A percentile compares a stretch with the other conserved stretches of the same genome.
phyloP scores from a whole-genome alignment of 1,140 invertebrate genomes.

The Thrips palmi region DNA sequence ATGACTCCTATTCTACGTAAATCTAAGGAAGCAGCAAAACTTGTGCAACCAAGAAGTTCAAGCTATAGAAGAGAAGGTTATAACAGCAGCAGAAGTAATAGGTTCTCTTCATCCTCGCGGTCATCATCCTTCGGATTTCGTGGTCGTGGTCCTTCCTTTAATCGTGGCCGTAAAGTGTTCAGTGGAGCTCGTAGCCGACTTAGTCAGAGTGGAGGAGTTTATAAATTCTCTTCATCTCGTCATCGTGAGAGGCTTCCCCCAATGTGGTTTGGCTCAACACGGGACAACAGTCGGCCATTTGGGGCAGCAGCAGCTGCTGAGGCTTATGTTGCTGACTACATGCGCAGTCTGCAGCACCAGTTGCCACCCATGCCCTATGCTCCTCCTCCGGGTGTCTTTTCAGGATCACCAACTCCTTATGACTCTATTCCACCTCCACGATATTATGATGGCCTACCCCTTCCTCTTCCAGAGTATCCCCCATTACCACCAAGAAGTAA shows the following conservation, averaged over 20 bases:
- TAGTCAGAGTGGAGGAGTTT: conserved; percentile 23
- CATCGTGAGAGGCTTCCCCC: conserved; percentile 24
- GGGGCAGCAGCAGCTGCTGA: conserved; percentile 44
- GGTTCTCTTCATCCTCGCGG: neutral
- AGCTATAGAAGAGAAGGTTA: conserved; percentile 18
- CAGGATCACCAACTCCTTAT: conserved; percentile 41
- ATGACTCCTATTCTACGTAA: conserved; percentile 74
- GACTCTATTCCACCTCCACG: conserved; percentile 45
- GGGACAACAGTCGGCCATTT: conserved; percentile 25
- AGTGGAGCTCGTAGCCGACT: conserved; percentile 26
- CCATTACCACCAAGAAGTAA: conserved; percentile 31
- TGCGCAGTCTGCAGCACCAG: conserved; percentile 59
- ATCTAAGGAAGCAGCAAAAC: conserved; percentile 64
- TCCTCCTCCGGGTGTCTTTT: conserved; percentile 35
- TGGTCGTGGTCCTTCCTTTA: conserved; percentile 19
- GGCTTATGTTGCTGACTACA: conserved; percentile 56
- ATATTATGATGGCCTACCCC: conserved; percentile 57
- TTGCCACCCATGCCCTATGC: conserved; percentile 53
- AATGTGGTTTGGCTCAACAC: conserved; percentile 21
- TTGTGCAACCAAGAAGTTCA: conserved; percentile 19
- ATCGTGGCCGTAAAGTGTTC: conserved; percentile 30
- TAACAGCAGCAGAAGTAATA: conserved; percentile 23
- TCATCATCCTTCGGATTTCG: conserved; percentile 15
- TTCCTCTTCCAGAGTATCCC: conserved; percentile 38
- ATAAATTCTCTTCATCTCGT: conserved; percentile 32